Base-by-base conservation (phyloP, 2,797 vertebrate genomes). In the Chiropotes sagulatus region DNA sequence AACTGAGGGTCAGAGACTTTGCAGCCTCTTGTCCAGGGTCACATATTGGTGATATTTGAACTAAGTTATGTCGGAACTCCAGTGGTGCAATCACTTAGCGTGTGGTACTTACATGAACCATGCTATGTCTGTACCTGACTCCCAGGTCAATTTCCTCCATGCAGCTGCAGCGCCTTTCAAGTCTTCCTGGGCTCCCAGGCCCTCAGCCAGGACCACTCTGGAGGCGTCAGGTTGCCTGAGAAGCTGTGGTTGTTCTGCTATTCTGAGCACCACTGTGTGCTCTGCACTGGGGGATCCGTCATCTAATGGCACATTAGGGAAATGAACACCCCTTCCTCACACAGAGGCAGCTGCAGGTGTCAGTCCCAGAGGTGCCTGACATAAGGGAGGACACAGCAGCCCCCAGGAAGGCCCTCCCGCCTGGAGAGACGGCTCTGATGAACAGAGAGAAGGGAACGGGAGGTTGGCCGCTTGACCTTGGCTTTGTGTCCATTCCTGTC, bases 161-260 rank as follows among this genome's bases (percentile, higher is more conserved):
- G 22, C 3, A 10, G 4, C n/a, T 33, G 26, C 12, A 0, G 20
- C 2, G 7, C 48, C 20, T 80, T n/a, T 12, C 41, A 33, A 57
- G 52, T 7, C 79, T 57, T 10, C 28, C 72, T 54, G 39, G 8
- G 5, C 5, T 36, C 20, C 57, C 20, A 30, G 41, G 11, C 15
- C 1, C 20, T 87, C 44, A 28, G 7, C 33, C 20, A 4, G 2
- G 15, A 7, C 7, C 1, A 1, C 24, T 30, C 19, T 17, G 10
- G 72, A 93, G n/a, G 36, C 39, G 50, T 64, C 24, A 15, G 1
- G 6, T 30, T 19, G 17, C 9, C 4, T 0, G 14, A 30, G 20
- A 46, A 0, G 7, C n/a, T 44, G 26, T 12, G 5, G 28, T 3
- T 15, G 4, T 67, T 54, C 58, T 67, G 72, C 17, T 0, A 4